A percentile compares a stretch with the other conserved stretches of the same genome.
phyloP scores from a whole-genome alignment of 2,888 invertebrate genomes.

The Campoplex capitator region DNA sequence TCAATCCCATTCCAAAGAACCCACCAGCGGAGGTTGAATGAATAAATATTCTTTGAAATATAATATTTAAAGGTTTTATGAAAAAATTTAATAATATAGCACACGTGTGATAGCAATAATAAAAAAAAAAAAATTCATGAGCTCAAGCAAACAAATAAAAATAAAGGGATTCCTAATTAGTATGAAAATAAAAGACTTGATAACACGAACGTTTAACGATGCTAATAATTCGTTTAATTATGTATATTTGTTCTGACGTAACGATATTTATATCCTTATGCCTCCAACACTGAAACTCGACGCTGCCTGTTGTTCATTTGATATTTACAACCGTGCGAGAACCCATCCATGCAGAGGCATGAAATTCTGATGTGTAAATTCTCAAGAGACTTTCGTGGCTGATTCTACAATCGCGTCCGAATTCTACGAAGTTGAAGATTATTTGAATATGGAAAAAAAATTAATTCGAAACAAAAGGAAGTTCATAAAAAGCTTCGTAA shows the following conservation, averaged over 20 bases:
- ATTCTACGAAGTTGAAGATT: background rate
- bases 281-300: slow-evolving; percentile 5
- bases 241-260: background rate
- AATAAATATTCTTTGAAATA: too few relatives aligned
- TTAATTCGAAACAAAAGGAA: background rate
- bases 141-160: background rate
- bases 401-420: background rate
- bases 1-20: too few relatives aligned
- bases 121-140: background rate
- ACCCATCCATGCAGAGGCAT: background rate
- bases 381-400: background rate
- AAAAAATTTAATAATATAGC: background rate
- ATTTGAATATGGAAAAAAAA: background rate
- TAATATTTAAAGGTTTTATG: background rate
- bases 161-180: background rate
- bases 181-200: background rate
- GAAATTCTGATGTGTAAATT: background rate
- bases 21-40: too few relatives aligned
- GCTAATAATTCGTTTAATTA: slow-evolving; percentile 18
- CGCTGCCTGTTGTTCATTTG: background rate
- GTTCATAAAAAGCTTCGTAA: background rate
- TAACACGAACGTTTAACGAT: background rate
- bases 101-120: background rate
- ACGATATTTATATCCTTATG: background rate
- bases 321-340: background rate